phyloP scores from a whole-genome alignment of 2,113 vertebrate genomes.

The Ia io region DNA sequence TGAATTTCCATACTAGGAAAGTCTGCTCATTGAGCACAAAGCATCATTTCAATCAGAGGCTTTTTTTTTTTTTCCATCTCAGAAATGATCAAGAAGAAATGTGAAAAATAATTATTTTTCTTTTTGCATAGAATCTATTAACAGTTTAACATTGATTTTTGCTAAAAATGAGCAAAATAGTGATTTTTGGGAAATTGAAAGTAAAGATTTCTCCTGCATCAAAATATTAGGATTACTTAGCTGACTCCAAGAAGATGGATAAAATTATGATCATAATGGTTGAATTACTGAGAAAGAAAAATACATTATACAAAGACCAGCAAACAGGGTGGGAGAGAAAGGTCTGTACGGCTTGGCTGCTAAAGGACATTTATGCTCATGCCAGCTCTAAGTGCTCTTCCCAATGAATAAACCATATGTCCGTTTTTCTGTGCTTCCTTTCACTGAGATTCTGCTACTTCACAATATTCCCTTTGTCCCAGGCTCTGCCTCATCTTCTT shows the following conservation, averaged over 20 bases:
- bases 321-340: neutral
- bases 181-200: neutral
- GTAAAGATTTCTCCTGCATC: neutral
- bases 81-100: slow-evolving; percentile 6
- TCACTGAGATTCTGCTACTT: slow-evolving; percentile 2
- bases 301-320: neutral
- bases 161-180: neutral
- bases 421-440: slow-evolving; percentile 1
- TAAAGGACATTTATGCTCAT: neutral
- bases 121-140: slow-evolving; percentile 13
- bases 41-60: neutral
- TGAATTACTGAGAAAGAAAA: slow-evolving; percentile 30
- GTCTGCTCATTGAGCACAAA: neutral
- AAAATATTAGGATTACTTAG: neutral
- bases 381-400: slow-evolving; percentile 24
- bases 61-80: neutral
- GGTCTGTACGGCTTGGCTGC: neutral
- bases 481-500: neutral
- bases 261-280: neutral
- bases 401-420: slow-evolving; percentile 22
- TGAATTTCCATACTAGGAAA: neutral
- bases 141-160: neutral
- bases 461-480: neutral
- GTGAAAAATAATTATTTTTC: neutral
- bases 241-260: slow-evolving; percentile 13